These are phyloP conservation scores for Conopomorpha cramerella DNA, from an alignment of 1,140 invertebrate species.

Conservation along the genomic window DNA sequence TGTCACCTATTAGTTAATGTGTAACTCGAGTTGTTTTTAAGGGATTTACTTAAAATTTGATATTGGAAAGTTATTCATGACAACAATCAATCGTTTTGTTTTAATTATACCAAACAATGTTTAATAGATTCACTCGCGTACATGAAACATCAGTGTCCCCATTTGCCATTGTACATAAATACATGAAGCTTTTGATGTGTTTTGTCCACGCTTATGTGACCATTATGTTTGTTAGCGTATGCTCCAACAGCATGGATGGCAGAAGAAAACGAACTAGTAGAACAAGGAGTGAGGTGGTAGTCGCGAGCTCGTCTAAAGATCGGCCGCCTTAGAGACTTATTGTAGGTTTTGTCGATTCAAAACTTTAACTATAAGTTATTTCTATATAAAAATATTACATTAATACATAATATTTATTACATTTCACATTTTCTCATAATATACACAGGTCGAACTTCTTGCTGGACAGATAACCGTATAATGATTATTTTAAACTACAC, in stretches of 20 bases:
- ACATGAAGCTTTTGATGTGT: constrained; percentile 18
- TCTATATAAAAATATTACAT: constrained; percentile 51
- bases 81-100: constrained; percentile 31
- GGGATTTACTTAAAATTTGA: constrained; percentile 49
- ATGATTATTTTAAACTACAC: no score
- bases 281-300: constrained; percentile 3
- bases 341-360: constrained; percentile 58
- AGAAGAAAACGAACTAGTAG: no score
- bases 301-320: constrained; percentile 4
- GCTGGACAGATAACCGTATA: no score
- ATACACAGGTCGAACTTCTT: no score
- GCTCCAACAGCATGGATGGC: constrained; percentile 46
- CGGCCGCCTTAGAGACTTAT: constrained; percentile 52
- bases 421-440: no score
- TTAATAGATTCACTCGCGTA: no score
- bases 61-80: constrained; percentile 53
- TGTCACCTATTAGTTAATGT: constrained; percentile 40
- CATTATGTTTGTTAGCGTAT: constrained; percentile 48
- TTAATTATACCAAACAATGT: no score
- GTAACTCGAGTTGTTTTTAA: constrained; percentile 52
- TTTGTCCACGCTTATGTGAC: constrained; percentile 31
- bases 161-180: constrained; percentile 30
- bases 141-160: no score
- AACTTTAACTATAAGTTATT: constrained; percentile 61
- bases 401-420: constrained; percentile 23